Conservation (phyloP, 2,113 vertebrate genomes). For the Melanotaenia duboulayi region DNA sequence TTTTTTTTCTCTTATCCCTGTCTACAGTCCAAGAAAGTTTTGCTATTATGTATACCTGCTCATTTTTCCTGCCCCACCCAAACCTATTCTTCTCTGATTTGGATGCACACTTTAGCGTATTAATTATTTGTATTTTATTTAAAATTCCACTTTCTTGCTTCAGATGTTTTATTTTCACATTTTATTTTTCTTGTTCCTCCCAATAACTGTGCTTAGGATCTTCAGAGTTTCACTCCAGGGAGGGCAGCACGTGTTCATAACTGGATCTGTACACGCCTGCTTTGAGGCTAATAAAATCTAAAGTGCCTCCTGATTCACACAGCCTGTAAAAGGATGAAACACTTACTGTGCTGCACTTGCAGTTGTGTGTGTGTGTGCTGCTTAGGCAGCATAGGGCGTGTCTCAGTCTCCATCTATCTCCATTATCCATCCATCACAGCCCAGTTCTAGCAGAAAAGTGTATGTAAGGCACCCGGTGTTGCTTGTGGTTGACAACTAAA, state of each 20-base stretch:
- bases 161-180: background rate
- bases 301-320: conserved; percentile 62
- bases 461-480: conserved; percentile 25
- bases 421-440: conserved; percentile 38
- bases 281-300: conserved; percentile 57
- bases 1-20: conserved; percentile 22
- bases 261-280: conserved; percentile 54
- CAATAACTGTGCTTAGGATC: conserved; percentile 27
- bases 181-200: conserved; percentile 26
- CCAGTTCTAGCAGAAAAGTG: conserved; percentile 25
- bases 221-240: conserved; percentile 17
- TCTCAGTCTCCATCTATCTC: conserved; percentile 38
- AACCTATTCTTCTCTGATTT: background rate
- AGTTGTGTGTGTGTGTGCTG: conserved; percentile 3
- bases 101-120: background rate
- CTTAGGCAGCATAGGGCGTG: conserved; percentile 24
- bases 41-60: conserved; percentile 33
- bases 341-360: conserved; percentile 31
- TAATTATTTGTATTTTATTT: background rate
- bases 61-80: conserved; percentile 5
- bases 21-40: conserved; percentile 31
- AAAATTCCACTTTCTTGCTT: background rate
- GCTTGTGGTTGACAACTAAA: conserved; percentile 38
- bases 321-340: conserved; percentile 69
- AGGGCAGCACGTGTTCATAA: conserved; percentile 49